Conservation (phyloP, 1,140 invertebrate genomes). For the Penaeus japonicus region DNA sequence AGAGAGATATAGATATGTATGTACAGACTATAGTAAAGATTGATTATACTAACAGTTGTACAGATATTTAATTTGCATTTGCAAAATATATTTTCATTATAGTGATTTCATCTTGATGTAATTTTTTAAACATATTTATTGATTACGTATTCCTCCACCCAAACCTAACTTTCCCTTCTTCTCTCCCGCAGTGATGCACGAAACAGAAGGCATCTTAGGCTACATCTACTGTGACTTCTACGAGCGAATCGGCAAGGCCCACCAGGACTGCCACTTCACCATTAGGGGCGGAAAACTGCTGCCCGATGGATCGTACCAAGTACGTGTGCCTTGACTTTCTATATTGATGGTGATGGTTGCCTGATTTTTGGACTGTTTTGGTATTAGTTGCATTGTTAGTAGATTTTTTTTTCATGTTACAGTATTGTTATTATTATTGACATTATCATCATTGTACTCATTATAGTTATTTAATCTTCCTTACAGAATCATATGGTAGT, state of each 20-base stretch:
- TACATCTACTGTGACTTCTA: conserved; percentile 99
- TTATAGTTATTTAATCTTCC: background rate
- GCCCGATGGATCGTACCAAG: conserved; percentile 84
- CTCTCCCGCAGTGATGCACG: conserved; percentile 72
- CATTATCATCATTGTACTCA: background rate
- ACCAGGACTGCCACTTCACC: conserved; percentile 99
- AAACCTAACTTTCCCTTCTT: background rate
- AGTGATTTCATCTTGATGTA: too few species aligned
- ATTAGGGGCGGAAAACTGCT: conserved; percentile 89
- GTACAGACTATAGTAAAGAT: too few species aligned
- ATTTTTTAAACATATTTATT: too few species aligned
- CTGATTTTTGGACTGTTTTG: background rate
- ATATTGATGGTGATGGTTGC: too few species aligned
- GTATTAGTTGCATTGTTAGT: background rate
- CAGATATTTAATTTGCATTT: too few species aligned
- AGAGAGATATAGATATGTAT: too few species aligned
- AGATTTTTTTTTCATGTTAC: background rate
- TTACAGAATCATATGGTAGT: conserved; percentile 33
- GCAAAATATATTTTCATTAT: too few species aligned
- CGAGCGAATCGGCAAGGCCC: conserved; percentile 85
- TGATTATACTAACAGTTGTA: too few species aligned
- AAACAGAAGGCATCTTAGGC: conserved; percentile 81
- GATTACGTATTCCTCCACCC: too few species aligned
- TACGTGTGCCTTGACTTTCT: conserved; percentile 26
- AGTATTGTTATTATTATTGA: background rate